Conservation (phyloP, 2,113 vertebrate species). For the Lagenorhynchus albirostris region DNA sequence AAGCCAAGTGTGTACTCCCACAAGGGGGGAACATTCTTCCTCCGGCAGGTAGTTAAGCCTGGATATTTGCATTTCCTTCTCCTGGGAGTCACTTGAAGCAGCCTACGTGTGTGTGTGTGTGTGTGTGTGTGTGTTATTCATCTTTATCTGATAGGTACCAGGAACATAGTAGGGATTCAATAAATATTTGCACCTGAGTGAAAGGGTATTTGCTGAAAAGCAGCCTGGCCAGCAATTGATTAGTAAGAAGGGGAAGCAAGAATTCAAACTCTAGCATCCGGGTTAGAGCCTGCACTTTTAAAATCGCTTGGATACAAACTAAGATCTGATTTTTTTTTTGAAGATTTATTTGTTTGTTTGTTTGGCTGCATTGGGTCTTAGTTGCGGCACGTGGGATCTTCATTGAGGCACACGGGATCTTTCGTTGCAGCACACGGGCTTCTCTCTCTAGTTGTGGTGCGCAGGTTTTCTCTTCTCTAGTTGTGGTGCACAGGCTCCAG, state of each 20-base stretch:
- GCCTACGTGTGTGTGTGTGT: neutral
- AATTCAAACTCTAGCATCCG: neutral
- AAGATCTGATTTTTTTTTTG: neutral
- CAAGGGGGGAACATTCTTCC: neutral
- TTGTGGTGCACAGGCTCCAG: too few species aligned
- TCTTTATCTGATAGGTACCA: neutral
- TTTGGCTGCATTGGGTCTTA: too few species aligned
- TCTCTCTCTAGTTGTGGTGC: too few species aligned
- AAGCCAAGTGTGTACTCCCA: neutral
- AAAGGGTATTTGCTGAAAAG: neutral
- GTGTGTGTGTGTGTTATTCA: neutral
- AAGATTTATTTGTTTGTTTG: too few species aligned
- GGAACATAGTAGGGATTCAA: neutral
- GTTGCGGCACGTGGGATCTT: too few species aligned
- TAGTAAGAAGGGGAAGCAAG: neutral
- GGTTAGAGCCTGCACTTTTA: neutral
- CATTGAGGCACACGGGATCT: too few species aligned
- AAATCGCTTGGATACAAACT: neutral
- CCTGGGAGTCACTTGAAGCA: neutral
- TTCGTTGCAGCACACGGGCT: too few species aligned
- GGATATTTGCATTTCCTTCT: neutral
- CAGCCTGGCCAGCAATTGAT: neutral
- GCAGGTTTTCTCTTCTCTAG: too few species aligned
- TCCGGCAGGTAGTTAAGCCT: neutral
- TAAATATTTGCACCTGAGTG: neutral